phyloP scores from a whole-genome alignment of 2,797 vertebrate species.

The Philypnodon macrostomus region DNA sequence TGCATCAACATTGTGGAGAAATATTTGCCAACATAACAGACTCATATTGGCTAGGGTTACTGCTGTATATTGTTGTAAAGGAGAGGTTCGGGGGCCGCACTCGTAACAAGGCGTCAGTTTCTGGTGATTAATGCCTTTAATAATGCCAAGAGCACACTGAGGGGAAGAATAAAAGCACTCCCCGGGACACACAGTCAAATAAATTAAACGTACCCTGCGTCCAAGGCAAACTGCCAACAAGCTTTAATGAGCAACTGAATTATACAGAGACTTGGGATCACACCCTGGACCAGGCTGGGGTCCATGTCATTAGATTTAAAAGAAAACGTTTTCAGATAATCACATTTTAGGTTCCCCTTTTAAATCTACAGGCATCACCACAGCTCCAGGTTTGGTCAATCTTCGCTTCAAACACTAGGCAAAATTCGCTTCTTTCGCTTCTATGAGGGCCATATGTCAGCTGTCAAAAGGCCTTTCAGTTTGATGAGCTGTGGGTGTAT shows the following conservation, averaged over 20 bases:
- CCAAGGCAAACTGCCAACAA: conserved; percentile 60
- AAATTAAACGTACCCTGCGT: conserved; percentile 54
- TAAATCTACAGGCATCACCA: conserved; percentile 19
- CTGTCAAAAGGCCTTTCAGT: no score
- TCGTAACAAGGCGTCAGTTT: conserved; percentile 55
- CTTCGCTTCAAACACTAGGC: no score
- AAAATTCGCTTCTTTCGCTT: no score
- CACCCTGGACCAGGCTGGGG: conserved; percentile 2
- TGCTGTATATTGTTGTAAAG: conserved; percentile 6
- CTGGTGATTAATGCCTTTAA: conserved; percentile 73
- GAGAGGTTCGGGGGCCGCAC: not conserved
- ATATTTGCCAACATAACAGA: not conserved
- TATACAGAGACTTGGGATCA: conserved; percentile 43
- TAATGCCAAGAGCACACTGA: conserved; percentile 58
- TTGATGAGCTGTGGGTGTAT: no score
- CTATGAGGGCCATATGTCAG: no score
- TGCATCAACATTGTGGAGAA: no score
- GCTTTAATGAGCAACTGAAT: conserved; percentile 62
- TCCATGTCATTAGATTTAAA: conserved; percentile 39
- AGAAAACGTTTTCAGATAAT: conserved; percentile 43
- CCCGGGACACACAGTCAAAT: conserved; percentile 41
- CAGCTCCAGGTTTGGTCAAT: no score
- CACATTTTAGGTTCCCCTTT: conserved; percentile 41
- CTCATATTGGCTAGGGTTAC: not conserved
- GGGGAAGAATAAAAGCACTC: conserved; percentile 49